phyloP scores from a whole-genome alignment of 2,888 invertebrate genomes.

The Scaeva pyrastri region DNA sequence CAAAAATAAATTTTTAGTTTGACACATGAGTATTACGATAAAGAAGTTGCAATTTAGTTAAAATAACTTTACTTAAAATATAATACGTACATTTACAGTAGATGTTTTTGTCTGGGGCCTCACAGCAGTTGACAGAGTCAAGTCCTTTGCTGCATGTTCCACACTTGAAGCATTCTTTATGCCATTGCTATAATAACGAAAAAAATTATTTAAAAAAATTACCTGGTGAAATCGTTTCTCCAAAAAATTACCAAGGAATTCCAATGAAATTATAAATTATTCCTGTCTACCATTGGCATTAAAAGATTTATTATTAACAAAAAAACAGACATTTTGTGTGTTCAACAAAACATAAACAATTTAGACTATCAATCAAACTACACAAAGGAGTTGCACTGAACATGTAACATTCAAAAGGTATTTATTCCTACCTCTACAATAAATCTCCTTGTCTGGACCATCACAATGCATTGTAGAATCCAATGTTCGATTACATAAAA shows the following conservation, averaged over 20 bases:
- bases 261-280: neutral
- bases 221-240: neutral
- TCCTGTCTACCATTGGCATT: neutral
- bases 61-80: neutral
- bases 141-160: constrained; percentile 93
- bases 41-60: too few relatives aligned
- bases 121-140: constrained; percentile 96
- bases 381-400: too few relatives aligned
- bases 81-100: constrained; percentile 94
- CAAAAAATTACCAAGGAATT: neutral
- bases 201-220: constrained; percentile 3
- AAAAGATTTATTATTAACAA: neutral
- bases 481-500: constrained; percentile 92
- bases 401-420: neutral
- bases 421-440: constrained; percentile 90
- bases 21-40: too few relatives aligned
- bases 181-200: constrained; percentile 86
- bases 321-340: too few relatives aligned
- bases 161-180: constrained; percentile 97
- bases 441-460: constrained; percentile 95
- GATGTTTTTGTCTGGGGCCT: constrained; percentile 97
- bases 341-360: too few relatives aligned
- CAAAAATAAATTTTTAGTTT: too few relatives aligned
- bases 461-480: constrained; percentile 96
- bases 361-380: neutral